Conservation (phyloP, 1,140 invertebrate species). For the Thaumetopoea pityocampa region DNA sequence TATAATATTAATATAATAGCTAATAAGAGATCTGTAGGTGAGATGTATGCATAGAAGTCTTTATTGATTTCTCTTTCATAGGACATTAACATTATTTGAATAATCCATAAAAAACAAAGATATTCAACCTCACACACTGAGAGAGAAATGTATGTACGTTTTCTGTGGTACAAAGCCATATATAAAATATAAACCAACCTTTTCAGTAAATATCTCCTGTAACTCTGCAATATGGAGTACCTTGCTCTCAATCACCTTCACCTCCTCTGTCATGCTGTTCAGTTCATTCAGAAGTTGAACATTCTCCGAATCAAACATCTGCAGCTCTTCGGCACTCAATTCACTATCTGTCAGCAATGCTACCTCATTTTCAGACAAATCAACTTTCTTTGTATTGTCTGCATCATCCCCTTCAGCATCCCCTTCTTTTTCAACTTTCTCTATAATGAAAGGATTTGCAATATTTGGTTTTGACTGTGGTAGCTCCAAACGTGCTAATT, state of each 20-base stretch:
- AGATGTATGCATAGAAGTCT: background rate
- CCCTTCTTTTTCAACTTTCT: slow-evolving; percentile 35
- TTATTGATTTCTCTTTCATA: no score
- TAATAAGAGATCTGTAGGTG: background rate
- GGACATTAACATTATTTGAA: no score
- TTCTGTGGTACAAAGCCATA: background rate
- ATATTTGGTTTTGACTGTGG: slow-evolving; percentile 54
- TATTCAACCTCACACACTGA: no score
- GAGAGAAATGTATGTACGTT: no score
- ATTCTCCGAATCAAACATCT: slow-evolving; percentile 93
- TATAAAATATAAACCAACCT: slow-evolving; percentile 77
- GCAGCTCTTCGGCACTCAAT: slow-evolving; percentile 90
- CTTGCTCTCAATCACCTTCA: slow-evolving; percentile 93
- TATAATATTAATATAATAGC: slow-evolving; percentile 2
- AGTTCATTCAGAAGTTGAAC: slow-evolving; percentile 89
- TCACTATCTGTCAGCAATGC: slow-evolving; percentile 63
- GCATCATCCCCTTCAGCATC: slow-evolving; percentile 30
- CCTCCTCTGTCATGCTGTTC: slow-evolving; percentile 86
- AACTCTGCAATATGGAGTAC: slow-evolving; percentile 96
- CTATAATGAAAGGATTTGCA: slow-evolving; percentile 42
- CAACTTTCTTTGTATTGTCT: slow-evolving; percentile 46
- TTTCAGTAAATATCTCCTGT: slow-evolving; percentile 98
- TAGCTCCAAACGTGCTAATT: slow-evolving; percentile 83
- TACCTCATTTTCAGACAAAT: slow-evolving; percentile 59
- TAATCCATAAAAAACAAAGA: no score